Conservation (phyloP, 2,888 invertebrate species). For the Eupithecia subfuscata region DNA sequence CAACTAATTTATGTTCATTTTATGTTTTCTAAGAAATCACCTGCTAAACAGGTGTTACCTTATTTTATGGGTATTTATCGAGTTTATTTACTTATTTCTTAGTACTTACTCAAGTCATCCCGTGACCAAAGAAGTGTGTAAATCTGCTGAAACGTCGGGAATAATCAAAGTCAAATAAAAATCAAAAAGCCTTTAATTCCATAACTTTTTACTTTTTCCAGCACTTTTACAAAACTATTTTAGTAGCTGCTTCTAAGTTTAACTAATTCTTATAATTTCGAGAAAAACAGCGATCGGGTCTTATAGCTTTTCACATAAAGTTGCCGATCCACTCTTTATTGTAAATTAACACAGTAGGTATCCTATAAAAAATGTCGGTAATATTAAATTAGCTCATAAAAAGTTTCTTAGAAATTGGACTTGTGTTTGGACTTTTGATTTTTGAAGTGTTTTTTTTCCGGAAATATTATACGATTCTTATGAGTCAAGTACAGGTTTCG, state of each 20-base stretch:
- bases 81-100: background rate
- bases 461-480: background rate
- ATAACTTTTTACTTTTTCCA: no score
- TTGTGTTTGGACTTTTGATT: conserved; percentile 3
- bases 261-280: no score
- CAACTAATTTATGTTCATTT: background rate
- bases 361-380: background rate
- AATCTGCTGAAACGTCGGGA: background rate
- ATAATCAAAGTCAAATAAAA: no score
- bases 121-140: background rate
- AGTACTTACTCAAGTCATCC: no score
- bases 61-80: background rate
- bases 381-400: background rate
- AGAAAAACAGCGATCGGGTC: background rate
- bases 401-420: conserved; percentile 8
- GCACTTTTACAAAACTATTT: no score
- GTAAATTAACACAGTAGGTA: conserved; percentile 2
- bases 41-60: background rate
- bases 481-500: background rate
- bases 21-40: conserved; percentile 4
- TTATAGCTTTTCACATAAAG: background rate
- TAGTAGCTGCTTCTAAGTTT: no score
- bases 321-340: background rate
- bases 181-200: no score
- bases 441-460: background rate